These are phyloP conservation scores for Syngnathus typhle DNA, from an alignment of 2,113 vertebrate genomes.

Conservation along the genomic window DNA sequence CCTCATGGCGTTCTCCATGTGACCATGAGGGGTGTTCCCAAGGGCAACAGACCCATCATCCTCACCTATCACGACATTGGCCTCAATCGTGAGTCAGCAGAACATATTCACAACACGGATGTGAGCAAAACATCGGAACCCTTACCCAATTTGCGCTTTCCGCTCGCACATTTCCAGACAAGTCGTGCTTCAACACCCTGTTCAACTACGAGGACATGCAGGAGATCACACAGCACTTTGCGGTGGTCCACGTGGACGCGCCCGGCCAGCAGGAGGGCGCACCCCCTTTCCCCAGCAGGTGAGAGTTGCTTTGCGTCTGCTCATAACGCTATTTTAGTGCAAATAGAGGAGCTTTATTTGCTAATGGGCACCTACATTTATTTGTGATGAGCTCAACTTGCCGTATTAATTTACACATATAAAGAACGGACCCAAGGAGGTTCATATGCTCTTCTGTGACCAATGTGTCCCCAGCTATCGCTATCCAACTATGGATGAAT, in stretches of 20 bases:
- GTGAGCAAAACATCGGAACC: background rate
- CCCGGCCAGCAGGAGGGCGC: slow-evolving; percentile 93
- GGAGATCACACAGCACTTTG: slow-evolving; percentile 95
- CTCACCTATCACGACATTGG: slow-evolving; percentile 98
- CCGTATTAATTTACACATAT: background rate
- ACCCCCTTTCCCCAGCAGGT: slow-evolving; percentile 88
- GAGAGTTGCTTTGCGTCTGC: background rate
- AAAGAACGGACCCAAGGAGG: background rate
- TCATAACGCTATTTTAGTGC: slow-evolving; percentile 1
- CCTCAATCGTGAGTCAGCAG: slow-evolving; percentile 88
- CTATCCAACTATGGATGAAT: slow-evolving; percentile 91
- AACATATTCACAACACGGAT: background rate
- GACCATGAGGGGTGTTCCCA: slow-evolving; percentile 86
- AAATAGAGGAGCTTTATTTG: background rate
- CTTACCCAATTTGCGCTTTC: background rate
- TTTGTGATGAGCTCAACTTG: background rate
- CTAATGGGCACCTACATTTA: slow-evolving; percentile 6
- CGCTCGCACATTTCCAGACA: slow-evolving; percentile 71
- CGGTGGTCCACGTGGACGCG: slow-evolving; percentile 90
- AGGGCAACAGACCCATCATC: slow-evolving; percentile 91
- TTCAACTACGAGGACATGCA: slow-evolving; percentile 98
- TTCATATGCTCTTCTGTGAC: background rate
- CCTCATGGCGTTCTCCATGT: slow-evolving; percentile 88
- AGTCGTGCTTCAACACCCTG: slow-evolving; percentile 97
- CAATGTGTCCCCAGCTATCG: slow-evolving; percentile 74